Base-by-base conservation (phyloP, 2,888 invertebrate species). In the Sylvicola cinctus region DNA sequence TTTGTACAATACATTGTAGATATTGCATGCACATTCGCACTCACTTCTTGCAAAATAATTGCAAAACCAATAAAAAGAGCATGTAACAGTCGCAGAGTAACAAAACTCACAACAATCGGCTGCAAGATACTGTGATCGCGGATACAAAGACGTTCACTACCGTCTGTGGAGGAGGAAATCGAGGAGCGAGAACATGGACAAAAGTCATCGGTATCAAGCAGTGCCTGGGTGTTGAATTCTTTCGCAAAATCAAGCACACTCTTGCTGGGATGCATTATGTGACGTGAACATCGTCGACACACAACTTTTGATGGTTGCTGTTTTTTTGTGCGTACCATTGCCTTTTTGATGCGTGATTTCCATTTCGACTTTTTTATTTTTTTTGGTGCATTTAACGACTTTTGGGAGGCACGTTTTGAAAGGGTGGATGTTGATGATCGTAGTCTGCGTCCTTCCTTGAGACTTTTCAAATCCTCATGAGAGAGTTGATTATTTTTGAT, bases 241-340 rank as follows among this genome's bases (percentile, higher is more conserved):
- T 51, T 51, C 39, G 48, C 46, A 41, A 55, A 50, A 35, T 58
- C 56, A 33, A 54, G 49, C 20, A 54, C 50, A 37, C 49, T 50
- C 38, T 54, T 56, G 38, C 49, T 54, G 13, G 54, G 53, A 46
- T 55, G 52, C 25, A 54, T 50, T 41, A 55, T 53, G 2, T 50
- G 44, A 0, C 50, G 45, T 28, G 50, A 48, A 41, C 58, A 58
- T 28, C 45, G 47, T 29, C 51, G 53, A 36, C 57, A 58, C 2
- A 51, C 45, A 6, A 27, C 13, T 4, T n/a, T n/a, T n/a, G n/a
- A n/a, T n/a, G 27, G 8, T 12, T 10, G 4, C 2, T 7, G 15
- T 26, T 33, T 33, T 15, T 26, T 33, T 6, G n/a, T 14, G 7
- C 26, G 8, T 11, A 36, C 20, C 30, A 33, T 36, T 16, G 33